Percentiles rank a stretch among this genome's conserved stretches.
phyloP scores from a whole-genome alignment of 2,797 vertebrate genomes.

The Thamnophis elegans region DNA sequence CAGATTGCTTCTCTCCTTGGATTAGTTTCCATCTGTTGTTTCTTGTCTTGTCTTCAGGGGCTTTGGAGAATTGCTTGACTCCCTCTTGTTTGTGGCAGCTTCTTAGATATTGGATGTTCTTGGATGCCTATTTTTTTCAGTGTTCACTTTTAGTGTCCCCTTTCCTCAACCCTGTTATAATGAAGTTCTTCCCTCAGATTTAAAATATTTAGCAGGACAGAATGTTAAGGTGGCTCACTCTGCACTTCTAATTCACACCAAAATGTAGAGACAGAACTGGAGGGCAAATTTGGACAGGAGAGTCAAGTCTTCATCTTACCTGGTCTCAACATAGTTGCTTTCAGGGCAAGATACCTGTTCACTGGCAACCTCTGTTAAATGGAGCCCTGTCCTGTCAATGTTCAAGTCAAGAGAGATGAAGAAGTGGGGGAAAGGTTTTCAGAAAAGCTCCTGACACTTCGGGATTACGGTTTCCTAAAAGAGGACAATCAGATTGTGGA shows the following conservation, averaged over 20 bases:
- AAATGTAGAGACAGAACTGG: constrained; percentile 6
- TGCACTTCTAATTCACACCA: neutral
- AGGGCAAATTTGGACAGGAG: constrained; percentile 15
- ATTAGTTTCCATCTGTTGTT: neutral
- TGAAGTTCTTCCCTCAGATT: neutral
- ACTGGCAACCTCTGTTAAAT: constrained; percentile 28
- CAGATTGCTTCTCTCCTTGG: neutral
- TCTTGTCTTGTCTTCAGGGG: neutral
- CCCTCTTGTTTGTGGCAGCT: neutral
- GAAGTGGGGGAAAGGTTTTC: constrained; percentile 23
- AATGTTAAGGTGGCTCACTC: neutral
- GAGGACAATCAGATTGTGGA: constrained; percentile 43
- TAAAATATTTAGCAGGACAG: neutral
- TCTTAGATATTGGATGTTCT: neutral
- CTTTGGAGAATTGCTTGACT: neutral
- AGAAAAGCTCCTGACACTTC: constrained; percentile 44
- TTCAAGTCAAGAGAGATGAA: constrained; percentile 30
- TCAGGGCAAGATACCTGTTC: constrained; percentile 28
- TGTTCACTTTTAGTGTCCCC: neutral
- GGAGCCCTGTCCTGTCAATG: constrained; percentile 41
- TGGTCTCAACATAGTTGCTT: constrained; percentile 36
- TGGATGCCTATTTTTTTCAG: neutral
- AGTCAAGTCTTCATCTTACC: constrained; percentile 46
- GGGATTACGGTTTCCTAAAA: constrained; percentile 43
- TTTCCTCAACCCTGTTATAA: neutral